A percentile compares a stretch with the other conserved stretches of the same genome.
These are phyloP conservation scores for Sorex araneus DNA, from an alignment of 2,113 vertebrate species.

Conservation along the genomic window DNA sequence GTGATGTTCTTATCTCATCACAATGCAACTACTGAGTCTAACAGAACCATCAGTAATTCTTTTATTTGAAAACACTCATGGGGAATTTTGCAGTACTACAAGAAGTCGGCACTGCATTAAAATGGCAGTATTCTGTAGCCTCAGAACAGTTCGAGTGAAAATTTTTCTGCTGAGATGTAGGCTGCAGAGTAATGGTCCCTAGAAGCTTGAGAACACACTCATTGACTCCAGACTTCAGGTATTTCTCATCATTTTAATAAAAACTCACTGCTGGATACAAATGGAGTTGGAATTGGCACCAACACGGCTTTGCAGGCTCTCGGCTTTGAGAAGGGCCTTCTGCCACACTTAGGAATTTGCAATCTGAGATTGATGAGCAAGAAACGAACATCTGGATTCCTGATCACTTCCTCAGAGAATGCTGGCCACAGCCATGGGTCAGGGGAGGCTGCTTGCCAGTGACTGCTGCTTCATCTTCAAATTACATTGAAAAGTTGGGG, in stretches of 20 bases:
- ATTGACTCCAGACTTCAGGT: slow-evolving; percentile 31
- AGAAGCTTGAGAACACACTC: not conserved
- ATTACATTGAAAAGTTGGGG: not conserved
- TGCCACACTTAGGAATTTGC: not conserved
- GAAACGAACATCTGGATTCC: too few species aligned
- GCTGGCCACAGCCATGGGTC: too few species aligned
- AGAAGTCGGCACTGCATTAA: not conserved
- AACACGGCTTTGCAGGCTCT: slow-evolving; percentile 28
- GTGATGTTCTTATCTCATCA: not conserved
- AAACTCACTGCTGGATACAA: slow-evolving; percentile 82
- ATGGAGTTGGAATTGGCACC: not conserved
- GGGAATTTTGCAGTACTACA: not conserved
- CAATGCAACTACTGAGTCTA: not conserved
- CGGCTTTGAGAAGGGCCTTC: slow-evolving; percentile 12
- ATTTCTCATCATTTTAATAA: slow-evolving; percentile 77
- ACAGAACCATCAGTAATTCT: too few species aligned
- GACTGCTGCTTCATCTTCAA: not conserved
- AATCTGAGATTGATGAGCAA: too few species aligned
- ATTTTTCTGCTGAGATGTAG: not conserved
- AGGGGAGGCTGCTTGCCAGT: slow-evolving; percentile 61
- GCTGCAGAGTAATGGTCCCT: not conserved
- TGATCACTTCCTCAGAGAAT: too few species aligned
- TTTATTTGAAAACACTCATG: not conserved
- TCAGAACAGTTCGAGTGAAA: not conserved
- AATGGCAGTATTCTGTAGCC: not conserved